Conservation (phyloP, 1,140 invertebrate species). For the Drosophila varians region DNA sequence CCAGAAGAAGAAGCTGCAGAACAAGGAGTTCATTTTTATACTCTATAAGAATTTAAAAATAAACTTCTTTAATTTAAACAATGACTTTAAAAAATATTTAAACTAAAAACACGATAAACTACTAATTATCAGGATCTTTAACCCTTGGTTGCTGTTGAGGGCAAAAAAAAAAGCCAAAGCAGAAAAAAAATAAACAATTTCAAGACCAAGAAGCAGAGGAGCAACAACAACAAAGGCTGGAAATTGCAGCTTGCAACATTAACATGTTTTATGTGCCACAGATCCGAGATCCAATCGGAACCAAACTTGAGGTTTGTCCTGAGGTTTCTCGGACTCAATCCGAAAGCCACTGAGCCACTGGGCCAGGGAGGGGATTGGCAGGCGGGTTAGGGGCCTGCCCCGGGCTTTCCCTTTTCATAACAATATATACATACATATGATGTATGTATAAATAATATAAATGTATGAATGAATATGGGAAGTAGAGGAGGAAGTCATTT, state of each 20-base stretch:
- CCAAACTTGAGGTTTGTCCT: conserved; percentile 9
- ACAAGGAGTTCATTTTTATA: neutral
- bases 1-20: conserved; percentile 18
- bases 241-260: conserved; percentile 77
- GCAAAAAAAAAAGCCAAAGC: conserved; percentile 38
- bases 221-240: conserved; percentile 7
- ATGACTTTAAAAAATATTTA: neutral
- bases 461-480: neutral
- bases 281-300: conserved; percentile 25
- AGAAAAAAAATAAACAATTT: conserved; percentile 33
- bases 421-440: neutral
- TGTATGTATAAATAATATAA: neutral
- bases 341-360: too few species aligned
- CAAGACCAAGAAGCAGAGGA: conserved; percentile 13
- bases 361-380: too few species aligned
- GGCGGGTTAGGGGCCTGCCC: conserved; percentile 5
- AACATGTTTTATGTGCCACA: conserved; percentile 67
- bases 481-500: conserved; percentile 53
- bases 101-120: too few species aligned
- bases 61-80: neutral
- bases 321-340: conserved; percentile 12
- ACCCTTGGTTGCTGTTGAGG: neutral
- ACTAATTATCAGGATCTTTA: too few species aligned
- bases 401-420: conserved; percentile 25
- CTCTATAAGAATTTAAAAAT: neutral